These are phyloP conservation scores for Sicus ferrugineus DNA, from an alignment of 2,888 invertebrate species.

Conservation along the genomic window DNA sequence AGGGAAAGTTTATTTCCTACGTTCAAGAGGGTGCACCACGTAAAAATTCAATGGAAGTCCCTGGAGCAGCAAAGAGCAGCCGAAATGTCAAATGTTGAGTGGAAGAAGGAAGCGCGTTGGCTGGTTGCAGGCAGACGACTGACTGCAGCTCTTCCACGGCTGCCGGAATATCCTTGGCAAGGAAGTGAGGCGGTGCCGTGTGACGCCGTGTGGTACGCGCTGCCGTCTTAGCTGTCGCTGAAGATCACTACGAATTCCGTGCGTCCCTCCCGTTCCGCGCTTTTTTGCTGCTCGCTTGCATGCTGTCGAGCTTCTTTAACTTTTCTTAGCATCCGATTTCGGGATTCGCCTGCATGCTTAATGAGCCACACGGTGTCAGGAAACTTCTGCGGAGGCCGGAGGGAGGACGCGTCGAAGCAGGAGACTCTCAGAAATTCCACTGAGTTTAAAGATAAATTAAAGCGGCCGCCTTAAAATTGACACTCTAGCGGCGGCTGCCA, in stretches of 20 bases:
- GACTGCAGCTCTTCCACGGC: neutral
- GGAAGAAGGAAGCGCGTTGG: neutral
- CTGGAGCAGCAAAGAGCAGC: conserved; percentile 8
- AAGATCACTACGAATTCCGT: neutral
- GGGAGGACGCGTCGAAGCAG: conserved; percentile 8
- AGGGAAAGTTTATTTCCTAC: neutral
- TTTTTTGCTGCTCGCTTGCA: neutral
- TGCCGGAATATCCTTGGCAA: neutral
- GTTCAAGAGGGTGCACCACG: neutral
- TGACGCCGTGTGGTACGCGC: neutral
- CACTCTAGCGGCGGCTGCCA: too few relatives aligned
- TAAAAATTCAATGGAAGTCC: neutral
- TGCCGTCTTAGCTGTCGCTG: neutral
- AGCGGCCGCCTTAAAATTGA: neutral
- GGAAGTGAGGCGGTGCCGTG: too few relatives aligned
- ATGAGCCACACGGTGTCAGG: conserved; percentile 52
- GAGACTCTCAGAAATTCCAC: conserved; percentile 41
- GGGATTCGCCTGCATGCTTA: conserved; percentile 38
- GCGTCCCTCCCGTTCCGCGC: neutral
- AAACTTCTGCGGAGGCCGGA: conserved; percentile 28
- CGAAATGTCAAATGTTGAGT: neutral
- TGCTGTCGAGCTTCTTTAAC: neutral
- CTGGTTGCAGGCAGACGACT: neutral
- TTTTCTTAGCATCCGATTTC: neutral
- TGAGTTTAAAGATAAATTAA: conserved; percentile 54